These are phyloP conservation scores for Scaptomyza parva DNA, from an alignment of 2,888 invertebrate species.

Conservation along the genomic window DNA sequence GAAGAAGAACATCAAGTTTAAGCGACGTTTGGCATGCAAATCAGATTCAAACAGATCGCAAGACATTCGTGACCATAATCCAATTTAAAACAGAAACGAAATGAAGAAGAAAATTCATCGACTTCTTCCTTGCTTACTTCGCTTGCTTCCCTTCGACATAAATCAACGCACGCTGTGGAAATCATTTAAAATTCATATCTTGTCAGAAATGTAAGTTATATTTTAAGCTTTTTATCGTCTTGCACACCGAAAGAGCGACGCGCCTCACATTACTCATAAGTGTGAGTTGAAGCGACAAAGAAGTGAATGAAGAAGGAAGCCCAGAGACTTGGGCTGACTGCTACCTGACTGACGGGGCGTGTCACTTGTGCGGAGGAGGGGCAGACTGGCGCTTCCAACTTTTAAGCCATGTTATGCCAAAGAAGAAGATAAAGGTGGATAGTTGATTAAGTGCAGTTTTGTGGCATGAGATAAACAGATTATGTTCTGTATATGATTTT, in stretches of 20 bases:
- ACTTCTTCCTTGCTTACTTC: constrained; percentile 33
- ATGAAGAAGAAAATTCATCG: constrained; percentile 50
- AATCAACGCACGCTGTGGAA: constrained; percentile 68
- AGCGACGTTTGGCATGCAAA: constrained; percentile 62
- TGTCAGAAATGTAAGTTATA: constrained; percentile 79
- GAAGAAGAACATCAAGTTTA: constrained; percentile 6
- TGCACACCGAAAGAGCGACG: constrained; percentile 31
- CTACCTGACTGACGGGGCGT: constrained; percentile 25
- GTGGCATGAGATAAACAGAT: constrained; percentile 11
- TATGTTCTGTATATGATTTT: neutral
- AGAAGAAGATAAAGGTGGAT: neutral
- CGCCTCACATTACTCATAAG: constrained; percentile 68
- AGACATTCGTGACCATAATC: constrained; percentile 58
- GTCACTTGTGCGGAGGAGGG: too few relatives aligned
- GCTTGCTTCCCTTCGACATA: constrained; percentile 48
- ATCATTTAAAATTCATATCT: constrained; percentile 82
- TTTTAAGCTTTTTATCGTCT: constrained; percentile 80
- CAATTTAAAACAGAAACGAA: too few relatives aligned
- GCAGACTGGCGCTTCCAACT: constrained; percentile 16
- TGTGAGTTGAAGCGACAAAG: constrained; percentile 24
- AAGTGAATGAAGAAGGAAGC: constrained; percentile 55
- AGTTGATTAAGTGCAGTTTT: constrained; percentile 12
- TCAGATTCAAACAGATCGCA: constrained; percentile 37
- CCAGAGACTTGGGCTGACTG: constrained; percentile 8
- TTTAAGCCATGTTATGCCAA: constrained; percentile 10